These are phyloP conservation scores for Colostygia pectinataria DNA, from an alignment of 2,888 invertebrate species.

Conservation along the genomic window DNA sequence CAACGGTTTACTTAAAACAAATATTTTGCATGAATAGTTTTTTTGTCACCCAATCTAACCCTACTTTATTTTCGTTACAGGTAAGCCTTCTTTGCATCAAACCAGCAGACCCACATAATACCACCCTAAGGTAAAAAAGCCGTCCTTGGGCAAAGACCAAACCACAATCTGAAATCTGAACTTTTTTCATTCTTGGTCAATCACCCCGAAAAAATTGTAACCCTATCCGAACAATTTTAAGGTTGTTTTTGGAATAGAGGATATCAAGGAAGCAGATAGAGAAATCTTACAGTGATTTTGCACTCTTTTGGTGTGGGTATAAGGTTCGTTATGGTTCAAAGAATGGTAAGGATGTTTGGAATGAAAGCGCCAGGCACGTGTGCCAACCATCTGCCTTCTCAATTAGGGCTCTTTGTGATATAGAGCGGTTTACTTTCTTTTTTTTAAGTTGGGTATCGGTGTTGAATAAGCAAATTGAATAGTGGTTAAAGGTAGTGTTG, in stretches of 20 bases:
- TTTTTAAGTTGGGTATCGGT: slow-evolving; percentile 26
- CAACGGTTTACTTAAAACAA: no score
- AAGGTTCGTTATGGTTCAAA: slow-evolving; percentile 16
- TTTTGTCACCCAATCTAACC: slow-evolving; percentile 11
- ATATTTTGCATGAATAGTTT: neutral
- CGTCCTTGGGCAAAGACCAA: slow-evolving; percentile 38
- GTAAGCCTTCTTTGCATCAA: slow-evolving; percentile 35
- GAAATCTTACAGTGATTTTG: slow-evolving; percentile 7
- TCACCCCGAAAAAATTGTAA: no score
- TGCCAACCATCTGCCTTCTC: slow-evolving; percentile 58
- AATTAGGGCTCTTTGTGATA: slow-evolving; percentile 49
- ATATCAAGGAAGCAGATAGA: neutral
- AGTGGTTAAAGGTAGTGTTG: neutral
- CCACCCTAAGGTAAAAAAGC: slow-evolving; percentile 27
- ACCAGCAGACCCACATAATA: slow-evolving; percentile 32
- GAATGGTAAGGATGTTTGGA: slow-evolving; percentile 13
- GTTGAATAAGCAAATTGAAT: slow-evolving; percentile 24
- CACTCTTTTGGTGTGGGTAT: neutral
- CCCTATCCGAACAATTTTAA: no score
- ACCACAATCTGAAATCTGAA: slow-evolving; percentile 32
- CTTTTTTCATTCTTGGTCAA: slow-evolving; percentile 26
- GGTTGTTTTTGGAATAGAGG: slow-evolving; percentile 7
- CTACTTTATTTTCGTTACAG: slow-evolving; percentile 44
- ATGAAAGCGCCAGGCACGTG: slow-evolving; percentile 36
- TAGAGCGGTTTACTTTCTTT: slow-evolving; percentile 32